Evolutionary conservation across 2,113 vertebrate species (phyloP), one percentile per base, ranked within the genome.

Genomic region (Channa argus): DNA sequence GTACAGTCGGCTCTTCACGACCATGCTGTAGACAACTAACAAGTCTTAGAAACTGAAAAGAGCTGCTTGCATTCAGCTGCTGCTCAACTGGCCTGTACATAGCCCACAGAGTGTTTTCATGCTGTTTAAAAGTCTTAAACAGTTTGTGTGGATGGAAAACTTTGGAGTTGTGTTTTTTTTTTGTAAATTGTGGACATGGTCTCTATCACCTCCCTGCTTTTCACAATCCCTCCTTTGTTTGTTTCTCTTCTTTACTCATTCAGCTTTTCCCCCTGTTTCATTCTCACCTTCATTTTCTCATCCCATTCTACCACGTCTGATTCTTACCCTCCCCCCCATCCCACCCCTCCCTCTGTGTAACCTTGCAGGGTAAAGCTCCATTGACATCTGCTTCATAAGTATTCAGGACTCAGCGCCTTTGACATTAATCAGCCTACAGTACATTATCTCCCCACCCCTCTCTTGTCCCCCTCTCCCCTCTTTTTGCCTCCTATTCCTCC

Each of bases 341-440:
- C 4, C 63, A 61, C 65, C 81, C 82, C 87, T 79, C 83, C 86
- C 87, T 86, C 79, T 80, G 83, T 71, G 76, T 91, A 91, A 93
- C 91, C 89, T 91, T 91, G 92, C 71, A 68, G 86, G 88, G 84
- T 89, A 91, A 89, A 91, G 88, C 89, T 86, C 82, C 92, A 88
- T 90, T 92, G 89, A 91, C 92, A 91, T 89, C 84, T 90, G 88
- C 90, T 92, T 91, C 90, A 92, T 92, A 92, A 89, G 92, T 92
- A 92, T 93, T 91, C 86, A 91, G 87, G 83, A 85, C 85, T 87
- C 83, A 86, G 86, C 63, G 89, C 84, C 86, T 89, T 89, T 92
- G 90, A 91, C 91, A 93, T 93, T 91, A 91, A 92, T 93, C 92
- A 93, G 88, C 82, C 90, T 85, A 86, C 86, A 89, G 89, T 92